Evolutionary conservation across 2,888 invertebrate genomes (phyloP).

Genomic region (Cryptus viduatorius): DNA sequence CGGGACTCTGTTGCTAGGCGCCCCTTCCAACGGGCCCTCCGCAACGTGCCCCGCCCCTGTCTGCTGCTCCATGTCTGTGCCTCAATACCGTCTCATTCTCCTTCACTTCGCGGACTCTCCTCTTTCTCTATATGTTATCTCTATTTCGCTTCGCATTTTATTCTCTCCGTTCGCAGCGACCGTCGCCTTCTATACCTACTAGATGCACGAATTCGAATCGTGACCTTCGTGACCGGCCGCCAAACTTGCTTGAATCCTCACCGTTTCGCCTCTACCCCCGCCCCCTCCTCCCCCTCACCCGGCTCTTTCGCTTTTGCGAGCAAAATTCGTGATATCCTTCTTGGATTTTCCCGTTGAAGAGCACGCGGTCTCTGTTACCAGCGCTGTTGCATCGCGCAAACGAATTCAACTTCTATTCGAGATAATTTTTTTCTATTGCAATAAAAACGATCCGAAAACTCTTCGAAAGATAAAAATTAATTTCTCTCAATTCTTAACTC

Average conservation of each 20-base stretch:
- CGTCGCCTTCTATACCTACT: constrained; percentile 23
- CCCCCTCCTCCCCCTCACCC: not conserved
- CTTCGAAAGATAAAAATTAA: too few relatives aligned
- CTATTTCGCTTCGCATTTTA: constrained; percentile 46
- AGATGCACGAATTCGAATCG: constrained; percentile 56
- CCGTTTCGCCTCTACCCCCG: not conserved
- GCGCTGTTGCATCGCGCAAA: too few relatives aligned
- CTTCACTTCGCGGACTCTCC: constrained; percentile 37
- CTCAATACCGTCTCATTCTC: constrained; percentile 29
- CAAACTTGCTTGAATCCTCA: not conserved
- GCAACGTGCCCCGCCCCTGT: constrained; percentile 79
- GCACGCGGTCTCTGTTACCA: too few relatives aligned
- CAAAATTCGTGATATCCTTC: not conserved
- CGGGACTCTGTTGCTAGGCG: constrained; percentile 83
- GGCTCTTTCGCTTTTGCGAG: not conserved
- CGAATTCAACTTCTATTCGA: too few relatives aligned
- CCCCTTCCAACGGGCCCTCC: constrained; percentile 79
- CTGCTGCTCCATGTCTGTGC: constrained; percentile 75
- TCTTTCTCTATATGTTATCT: constrained; percentile 49
- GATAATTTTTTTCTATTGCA: too few relatives aligned
- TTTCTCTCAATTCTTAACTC: not conserved
- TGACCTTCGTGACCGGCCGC: constrained; percentile 55
- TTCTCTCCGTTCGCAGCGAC: constrained; percentile 18
- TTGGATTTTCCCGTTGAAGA: too few relatives aligned
- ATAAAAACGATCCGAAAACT: too few relatives aligned